A percentile compares a stretch with the other conserved stretches of the same genome.
These are phyloP conservation scores for Physocephala rufipes DNA, from an alignment of 2,888 invertebrate species.

Conservation along the genomic window DNA sequence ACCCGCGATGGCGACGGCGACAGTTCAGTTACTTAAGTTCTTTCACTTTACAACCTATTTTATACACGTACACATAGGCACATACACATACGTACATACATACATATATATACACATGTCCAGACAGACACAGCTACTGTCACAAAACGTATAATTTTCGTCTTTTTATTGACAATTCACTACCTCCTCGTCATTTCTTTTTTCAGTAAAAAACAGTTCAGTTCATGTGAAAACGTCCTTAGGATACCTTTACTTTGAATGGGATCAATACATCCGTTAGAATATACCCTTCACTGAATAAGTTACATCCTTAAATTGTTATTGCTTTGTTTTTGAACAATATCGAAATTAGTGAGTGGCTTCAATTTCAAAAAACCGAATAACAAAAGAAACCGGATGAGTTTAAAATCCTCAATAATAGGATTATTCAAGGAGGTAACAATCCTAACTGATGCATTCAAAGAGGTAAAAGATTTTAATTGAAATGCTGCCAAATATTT, in stretches of 20 bases:
- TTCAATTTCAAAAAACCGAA: no score
- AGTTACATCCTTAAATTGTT: conserved; percentile 41
- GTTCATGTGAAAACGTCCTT: conserved; percentile 35
- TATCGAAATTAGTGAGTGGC: conserved; percentile 4
- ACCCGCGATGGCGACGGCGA: conserved; percentile 37
- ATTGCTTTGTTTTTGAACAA: conserved; percentile 28
- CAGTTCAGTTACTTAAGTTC: conserved; percentile 35
- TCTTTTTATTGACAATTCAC: conserved; percentile 49
- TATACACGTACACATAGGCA: no score
- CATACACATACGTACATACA: no score
- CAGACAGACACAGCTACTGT: conserved; percentile 46
- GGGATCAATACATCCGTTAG: conserved; percentile 32
- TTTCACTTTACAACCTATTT: conserved; percentile 39
- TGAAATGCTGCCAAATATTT: no score
- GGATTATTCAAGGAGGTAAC: no score
- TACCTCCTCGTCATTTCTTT: conserved; percentile 25
- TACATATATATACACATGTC: no score
- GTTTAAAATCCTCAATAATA: no score
- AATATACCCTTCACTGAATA: conserved; percentile 37
- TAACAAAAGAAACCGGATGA: conserved; percentile 4
- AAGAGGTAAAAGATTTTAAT: no score
- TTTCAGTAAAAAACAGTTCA: conserved; percentile 27
- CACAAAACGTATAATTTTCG: conserved; percentile 52
- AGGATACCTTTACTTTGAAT: conserved; percentile 25
- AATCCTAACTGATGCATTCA: no score